Percentiles rank a stretch among this genome's conserved stretches.
Evolutionary conservation across 2,888 invertebrate genomes (phyloP).

Genomic region (Lithophane semibrunnea): DNA sequence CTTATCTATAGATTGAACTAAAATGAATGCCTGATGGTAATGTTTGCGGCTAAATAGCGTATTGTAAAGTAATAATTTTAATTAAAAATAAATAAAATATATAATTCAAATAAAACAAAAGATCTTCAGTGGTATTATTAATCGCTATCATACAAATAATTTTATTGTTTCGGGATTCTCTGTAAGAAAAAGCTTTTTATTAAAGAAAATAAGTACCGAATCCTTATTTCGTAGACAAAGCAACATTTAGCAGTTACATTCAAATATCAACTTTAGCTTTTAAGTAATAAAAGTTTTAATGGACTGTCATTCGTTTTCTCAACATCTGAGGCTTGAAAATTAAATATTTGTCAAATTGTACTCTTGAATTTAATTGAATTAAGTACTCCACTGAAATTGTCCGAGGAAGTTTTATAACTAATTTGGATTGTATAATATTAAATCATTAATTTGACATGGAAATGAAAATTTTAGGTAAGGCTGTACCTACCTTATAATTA

Average conservation of each 20-base stretch:
- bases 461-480: conserved; percentile 5
- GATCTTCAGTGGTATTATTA: not conserved
- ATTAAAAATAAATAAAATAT: not conserved
- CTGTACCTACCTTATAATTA: not conserved
- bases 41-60: not conserved
- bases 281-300: conserved; percentile 47
- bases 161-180: conserved; percentile 1
- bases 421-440: conserved; percentile 40
- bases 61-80: too few relatives aligned
- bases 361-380: conserved; percentile 57
- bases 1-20: not conserved
- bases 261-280: conserved; percentile 33
- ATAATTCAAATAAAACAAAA: not conserved
- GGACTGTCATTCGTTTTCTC: conserved; percentile 18
- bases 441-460: conserved; percentile 32
- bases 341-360: conserved; percentile 47
- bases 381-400: conserved; percentile 48
- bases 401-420: conserved; percentile 32
- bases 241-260: conserved; percentile 4
- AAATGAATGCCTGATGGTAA: not conserved
- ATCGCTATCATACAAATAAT: not conserved
- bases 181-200: not conserved
- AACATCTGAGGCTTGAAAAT: conserved; percentile 30
- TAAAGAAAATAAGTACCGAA: conserved; percentile 9
- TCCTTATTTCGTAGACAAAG: conserved; percentile 20